Conservation (phyloP, 2,888 invertebrate species). For the Tetropium fuscum region DNA sequence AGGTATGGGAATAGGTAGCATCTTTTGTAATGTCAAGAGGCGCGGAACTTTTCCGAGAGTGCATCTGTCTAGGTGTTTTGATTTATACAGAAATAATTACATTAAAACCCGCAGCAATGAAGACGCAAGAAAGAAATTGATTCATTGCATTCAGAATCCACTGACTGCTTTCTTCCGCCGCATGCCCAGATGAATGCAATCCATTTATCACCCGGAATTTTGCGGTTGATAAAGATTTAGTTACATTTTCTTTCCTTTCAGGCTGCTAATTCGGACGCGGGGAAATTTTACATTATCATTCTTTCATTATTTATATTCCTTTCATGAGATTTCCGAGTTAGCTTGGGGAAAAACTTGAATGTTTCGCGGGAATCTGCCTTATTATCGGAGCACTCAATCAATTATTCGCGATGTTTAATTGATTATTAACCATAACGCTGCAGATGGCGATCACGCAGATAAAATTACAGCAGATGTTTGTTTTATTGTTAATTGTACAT, state of each 20-base stretch:
- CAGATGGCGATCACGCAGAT: slow-evolving; percentile 47
- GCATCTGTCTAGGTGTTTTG: slow-evolving; percentile 57
- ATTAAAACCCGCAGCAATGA: slow-evolving; percentile 53
- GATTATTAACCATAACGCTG: slow-evolving; percentile 45
- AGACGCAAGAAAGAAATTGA: slow-evolving; percentile 51
- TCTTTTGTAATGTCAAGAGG: too few relatives aligned
- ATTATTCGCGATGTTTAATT: slow-evolving; percentile 39
- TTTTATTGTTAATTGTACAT: slow-evolving; percentile 35
- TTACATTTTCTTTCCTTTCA: slow-evolving; percentile 62
- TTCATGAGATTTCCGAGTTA: slow-evolving; percentile 34
- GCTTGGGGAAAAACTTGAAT: slow-evolving; percentile 8
- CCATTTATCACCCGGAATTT: slow-evolving; percentile 64
- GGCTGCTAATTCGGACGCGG: slow-evolving; percentile 59
- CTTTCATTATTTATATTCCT: slow-evolving; percentile 63
- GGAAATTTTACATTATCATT: slow-evolving; percentile 64
- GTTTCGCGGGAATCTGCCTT: slow-evolving; percentile 17
- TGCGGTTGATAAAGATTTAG: slow-evolving; percentile 66
- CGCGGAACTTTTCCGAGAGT: slow-evolving; percentile 11
- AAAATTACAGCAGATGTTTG: slow-evolving; percentile 44
- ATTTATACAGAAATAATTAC: slow-evolving; percentile 65
- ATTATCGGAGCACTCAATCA: slow-evolving; percentile 26
- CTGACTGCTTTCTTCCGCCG: slow-evolving; percentile 59
- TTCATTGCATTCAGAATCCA: slow-evolving; percentile 54
- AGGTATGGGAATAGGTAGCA: too few relatives aligned
- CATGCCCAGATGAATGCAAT: slow-evolving; percentile 58